Conservation (phyloP, 2,888 invertebrate genomes). For the Andrena dorsata region DNA sequence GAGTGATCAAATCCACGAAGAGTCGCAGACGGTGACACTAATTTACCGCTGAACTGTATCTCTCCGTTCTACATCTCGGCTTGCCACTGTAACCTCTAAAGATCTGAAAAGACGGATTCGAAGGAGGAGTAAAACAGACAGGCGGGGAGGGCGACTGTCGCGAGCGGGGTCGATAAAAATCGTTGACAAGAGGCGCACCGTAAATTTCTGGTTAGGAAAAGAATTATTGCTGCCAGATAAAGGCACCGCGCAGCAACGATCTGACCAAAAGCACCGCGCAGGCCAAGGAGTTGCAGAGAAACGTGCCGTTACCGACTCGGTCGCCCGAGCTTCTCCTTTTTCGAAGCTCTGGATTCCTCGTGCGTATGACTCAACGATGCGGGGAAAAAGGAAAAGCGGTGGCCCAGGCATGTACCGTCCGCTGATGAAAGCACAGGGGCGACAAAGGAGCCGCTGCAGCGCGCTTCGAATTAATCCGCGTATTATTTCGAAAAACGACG, state of each 20-base stretch:
- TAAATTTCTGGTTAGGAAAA: constrained; percentile 56
- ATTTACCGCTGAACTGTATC: constrained; percentile 49
- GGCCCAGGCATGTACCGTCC: constrained; percentile 1
- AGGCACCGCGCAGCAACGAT: constrained; percentile 37
- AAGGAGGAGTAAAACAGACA: background rate
- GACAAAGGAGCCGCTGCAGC: constrained; percentile 49
- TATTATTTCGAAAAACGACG: constrained; percentile 18
- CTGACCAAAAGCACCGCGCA: constrained; percentile 52
- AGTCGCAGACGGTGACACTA: constrained; percentile 5
- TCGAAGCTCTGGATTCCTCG: constrained; percentile 42
- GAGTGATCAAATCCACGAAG: background rate
- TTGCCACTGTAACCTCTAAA: background rate
- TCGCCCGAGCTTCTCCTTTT: constrained; percentile 37
- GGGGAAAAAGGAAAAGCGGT: constrained; percentile 28
- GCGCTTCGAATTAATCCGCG: constrained; percentile 31
- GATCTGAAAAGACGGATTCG: constrained; percentile 2
- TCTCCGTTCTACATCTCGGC: background rate
- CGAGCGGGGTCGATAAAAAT: constrained; percentile 59
- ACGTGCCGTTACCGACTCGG: constrained; percentile 51
- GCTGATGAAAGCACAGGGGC: constrained; percentile 32
- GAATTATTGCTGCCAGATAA: constrained; percentile 63
- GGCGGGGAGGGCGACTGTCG: constrained; percentile 3
- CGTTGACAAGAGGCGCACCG: constrained; percentile 28
- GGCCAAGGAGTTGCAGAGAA: constrained; percentile 30
- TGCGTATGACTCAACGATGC: constrained; percentile 44